Evolutionary conservation across 2,888 invertebrate species (phyloP).

Genomic region (Callyntrura guangdongensis): DNA sequence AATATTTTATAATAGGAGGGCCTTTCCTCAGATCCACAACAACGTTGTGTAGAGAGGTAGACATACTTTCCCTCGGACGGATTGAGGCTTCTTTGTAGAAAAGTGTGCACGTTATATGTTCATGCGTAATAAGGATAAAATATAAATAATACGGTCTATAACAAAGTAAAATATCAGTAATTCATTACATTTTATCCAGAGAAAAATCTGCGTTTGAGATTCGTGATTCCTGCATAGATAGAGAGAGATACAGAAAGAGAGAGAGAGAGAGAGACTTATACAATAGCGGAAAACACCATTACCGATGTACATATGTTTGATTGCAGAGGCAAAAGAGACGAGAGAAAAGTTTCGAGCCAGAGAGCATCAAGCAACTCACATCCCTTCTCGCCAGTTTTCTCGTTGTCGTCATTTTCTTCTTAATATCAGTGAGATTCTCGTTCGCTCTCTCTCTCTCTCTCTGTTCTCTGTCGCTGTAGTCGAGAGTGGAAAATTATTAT

Average conservation of each 20-base stretch:
- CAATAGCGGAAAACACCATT: conserved; percentile 28
- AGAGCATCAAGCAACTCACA: conserved; percentile 4
- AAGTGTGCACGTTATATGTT: neutral
- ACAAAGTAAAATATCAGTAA: conserved; percentile 50
- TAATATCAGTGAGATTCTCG: conserved; percentile 66
- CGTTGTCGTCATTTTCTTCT: conserved; percentile 50
- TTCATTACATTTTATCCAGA: conserved; percentile 75
- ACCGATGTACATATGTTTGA: conserved; percentile 39
- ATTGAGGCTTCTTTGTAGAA: neutral
- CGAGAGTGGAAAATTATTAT: conserved; percentile 78
- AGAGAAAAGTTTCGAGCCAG: conserved; percentile 28
- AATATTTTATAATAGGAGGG: conserved; percentile 70
- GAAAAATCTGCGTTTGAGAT: conserved; percentile 73
- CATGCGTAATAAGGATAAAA: neutral
- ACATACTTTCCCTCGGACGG: neutral
- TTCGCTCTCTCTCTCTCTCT: conserved; percentile 47
- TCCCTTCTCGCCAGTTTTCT: conserved; percentile 25
- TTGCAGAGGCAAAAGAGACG: conserved; percentile 7
- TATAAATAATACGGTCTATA: conserved; percentile 16
- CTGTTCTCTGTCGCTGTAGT: conserved; percentile 40
- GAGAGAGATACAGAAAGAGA: conserved; percentile 31
- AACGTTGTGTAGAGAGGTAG: too few species aligned
- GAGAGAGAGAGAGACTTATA: neutral
- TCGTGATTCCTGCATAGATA: conserved; percentile 68
- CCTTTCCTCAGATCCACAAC: conserved; percentile 26